Evolutionary conservation across 2,113 vertebrate species (phyloP).

Genomic region (Ranitomeya imitator): DNA sequence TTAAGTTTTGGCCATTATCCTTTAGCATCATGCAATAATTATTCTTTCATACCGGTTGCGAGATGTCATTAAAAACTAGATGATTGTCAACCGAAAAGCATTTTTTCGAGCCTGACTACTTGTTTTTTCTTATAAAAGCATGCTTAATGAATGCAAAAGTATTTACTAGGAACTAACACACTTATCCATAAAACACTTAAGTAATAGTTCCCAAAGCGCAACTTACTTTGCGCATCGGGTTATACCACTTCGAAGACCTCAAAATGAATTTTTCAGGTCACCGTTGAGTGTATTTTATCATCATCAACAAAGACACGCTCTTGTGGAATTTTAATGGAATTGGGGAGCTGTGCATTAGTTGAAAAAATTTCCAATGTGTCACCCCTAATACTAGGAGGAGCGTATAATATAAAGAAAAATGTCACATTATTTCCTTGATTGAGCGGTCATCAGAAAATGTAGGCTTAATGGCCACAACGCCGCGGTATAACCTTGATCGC

Average conservation of each 20-base stretch:
- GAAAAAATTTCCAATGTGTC: constrained; percentile 16
- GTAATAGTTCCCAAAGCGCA: constrained; percentile 9
- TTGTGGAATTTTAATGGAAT: constrained; percentile 56
- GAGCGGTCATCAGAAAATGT: constrained; percentile 44
- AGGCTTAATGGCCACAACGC: constrained; percentile 23
- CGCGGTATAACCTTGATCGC: constrained; percentile 43
- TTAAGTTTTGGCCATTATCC: neutral
- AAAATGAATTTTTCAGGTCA: constrained; percentile 29
- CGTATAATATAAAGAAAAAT: constrained; percentile 35
- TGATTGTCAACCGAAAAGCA: neutral
- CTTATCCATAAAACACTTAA: neutral
- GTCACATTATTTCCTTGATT: constrained; percentile 37
- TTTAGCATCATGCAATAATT: neutral
- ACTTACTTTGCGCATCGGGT: constrained; percentile 1
- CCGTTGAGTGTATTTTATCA: constrained; percentile 20
- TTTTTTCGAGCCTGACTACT: neutral
- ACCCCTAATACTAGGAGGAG: constrained; percentile 35
- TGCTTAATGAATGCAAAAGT: neutral
- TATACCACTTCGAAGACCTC: neutral
- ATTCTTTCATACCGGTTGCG: neutral
- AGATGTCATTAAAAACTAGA: neutral
- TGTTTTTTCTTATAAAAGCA: constrained; percentile 20
- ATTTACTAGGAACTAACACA: neutral
- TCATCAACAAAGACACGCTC: constrained; percentile 27
- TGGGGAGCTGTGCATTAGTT: constrained; percentile 23